Conservation (phyloP, 2,797 vertebrate species). For the Cetoscarus ocellatus region DNA sequence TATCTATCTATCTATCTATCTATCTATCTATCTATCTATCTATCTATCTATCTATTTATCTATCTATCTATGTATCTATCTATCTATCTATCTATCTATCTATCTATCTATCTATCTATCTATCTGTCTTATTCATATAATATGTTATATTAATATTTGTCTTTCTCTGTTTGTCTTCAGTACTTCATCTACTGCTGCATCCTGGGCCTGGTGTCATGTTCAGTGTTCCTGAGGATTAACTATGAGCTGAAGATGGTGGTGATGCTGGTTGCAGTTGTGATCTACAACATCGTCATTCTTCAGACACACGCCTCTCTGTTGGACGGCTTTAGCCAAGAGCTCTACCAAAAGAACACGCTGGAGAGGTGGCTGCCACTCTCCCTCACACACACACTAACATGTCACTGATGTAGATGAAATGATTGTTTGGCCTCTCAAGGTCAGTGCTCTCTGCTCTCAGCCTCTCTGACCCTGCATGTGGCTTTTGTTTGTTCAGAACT, state of each 20-base stretch:
- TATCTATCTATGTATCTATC: too few species aligned
- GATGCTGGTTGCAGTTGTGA: conserved; percentile 93
- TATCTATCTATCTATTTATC: too few species aligned
- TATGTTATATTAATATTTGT: too few species aligned
- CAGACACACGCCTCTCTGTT: conserved; percentile 92
- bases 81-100: too few species aligned
- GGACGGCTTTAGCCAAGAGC: conserved; percentile 91
- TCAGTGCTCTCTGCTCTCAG: too few species aligned
- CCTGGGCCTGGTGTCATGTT: conserved; percentile 96
- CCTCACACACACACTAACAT: conserved; percentile 2
- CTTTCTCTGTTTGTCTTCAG: conserved; percentile 74
- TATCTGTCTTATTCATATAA: too few species aligned
- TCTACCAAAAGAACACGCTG: conserved; percentile 83
- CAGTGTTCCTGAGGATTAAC: conserved; percentile 97
- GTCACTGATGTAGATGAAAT: too few species aligned
- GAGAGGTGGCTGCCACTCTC: conserved; percentile 83
- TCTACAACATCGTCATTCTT: conserved; percentile 94
- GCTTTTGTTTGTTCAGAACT: conserved; percentile 10
- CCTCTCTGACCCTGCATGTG: conserved; percentile 25
- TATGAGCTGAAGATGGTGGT: conserved; percentile 98
- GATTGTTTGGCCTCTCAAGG: too few species aligned
- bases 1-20: too few species aligned
- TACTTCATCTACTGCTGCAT: conserved; percentile 99
- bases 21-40: too few species aligned
- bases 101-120: too few species aligned